Conservation (phyloP, 2,797 vertebrate species). For the Enteromius fasciolatus region DNA sequence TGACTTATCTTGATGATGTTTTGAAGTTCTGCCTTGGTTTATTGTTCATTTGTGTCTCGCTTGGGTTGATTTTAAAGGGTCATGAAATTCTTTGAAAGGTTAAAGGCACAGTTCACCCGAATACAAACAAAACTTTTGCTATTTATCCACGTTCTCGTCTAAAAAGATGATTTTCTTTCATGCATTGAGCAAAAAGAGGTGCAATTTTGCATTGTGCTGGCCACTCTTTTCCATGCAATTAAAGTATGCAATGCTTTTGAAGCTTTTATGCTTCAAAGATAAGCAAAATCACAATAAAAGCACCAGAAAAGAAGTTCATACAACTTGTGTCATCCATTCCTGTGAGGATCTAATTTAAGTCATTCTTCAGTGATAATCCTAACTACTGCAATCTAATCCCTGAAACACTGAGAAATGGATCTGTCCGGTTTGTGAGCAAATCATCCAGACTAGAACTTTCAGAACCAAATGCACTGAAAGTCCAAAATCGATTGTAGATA, state of each 20-base stretch:
- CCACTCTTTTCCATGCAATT: not conserved
- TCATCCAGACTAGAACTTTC: not conserved
- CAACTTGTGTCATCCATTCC: not conserved
- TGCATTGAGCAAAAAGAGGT: not conserved
- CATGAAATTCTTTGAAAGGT: not conserved
- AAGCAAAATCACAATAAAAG: not conserved
- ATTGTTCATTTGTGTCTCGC: conserved; percentile 20
- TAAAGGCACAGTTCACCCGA: not conserved
- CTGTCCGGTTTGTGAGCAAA: not conserved
- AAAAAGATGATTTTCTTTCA: too few species aligned
- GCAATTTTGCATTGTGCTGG: conserved; percentile 2
- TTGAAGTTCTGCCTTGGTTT: not conserved
- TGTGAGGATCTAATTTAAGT: not conserved
- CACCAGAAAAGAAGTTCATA: not conserved
- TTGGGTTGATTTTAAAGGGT: conserved; percentile 4
- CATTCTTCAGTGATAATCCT: not conserved
- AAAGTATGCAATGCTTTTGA: not conserved
- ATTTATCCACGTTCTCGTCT: not conserved
- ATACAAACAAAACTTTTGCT: not conserved
- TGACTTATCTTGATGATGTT: conserved; percentile 20
- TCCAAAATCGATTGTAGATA: not conserved
- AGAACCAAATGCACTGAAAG: not conserved
- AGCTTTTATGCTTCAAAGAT: not conserved
- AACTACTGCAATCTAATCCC: not conserved
- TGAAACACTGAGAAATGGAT: not conserved